These are phyloP conservation scores for Stichopus horrens DNA, from an alignment of 53 echinoderm and acorn worm species.

Conservation along the genomic window DNA sequence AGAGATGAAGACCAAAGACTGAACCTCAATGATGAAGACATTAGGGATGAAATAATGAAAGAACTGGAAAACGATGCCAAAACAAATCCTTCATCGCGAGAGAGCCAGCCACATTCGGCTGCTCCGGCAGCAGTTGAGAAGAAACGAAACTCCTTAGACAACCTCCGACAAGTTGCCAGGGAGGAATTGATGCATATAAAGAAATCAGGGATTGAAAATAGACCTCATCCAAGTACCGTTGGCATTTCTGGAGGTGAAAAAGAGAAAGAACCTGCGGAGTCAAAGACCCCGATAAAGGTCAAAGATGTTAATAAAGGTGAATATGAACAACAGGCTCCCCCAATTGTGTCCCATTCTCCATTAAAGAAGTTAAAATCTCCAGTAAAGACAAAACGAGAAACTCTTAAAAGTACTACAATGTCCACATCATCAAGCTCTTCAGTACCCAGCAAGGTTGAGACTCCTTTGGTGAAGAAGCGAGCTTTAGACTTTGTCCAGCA, in stretches of 20 bases:
- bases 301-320: slow-evolving; percentile 12
- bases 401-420: neutral
- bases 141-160: slow-evolving; percentile 36
- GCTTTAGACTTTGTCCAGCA: neutral
- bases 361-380: slow-evolving; percentile 37
- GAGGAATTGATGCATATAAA: slow-evolving; percentile 42
- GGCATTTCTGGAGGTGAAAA: neutral
- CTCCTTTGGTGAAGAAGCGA: neutral
- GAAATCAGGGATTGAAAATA: slow-evolving; percentile 20
- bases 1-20: slow-evolving; percentile 55
- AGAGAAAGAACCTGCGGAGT: neutral
- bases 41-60: slow-evolving; percentile 58
- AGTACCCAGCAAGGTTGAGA: neutral
- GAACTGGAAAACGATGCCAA: slow-evolving; percentile 51
- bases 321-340: neutral
- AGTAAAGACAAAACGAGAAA: neutral
- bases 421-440: neutral
- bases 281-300: slow-evolving; percentile 5
- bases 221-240: neutral
- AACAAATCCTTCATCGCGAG: neutral
- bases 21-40: slow-evolving; percentile 39
- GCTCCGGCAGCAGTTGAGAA: neutral
- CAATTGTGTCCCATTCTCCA: neutral
- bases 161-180: slow-evolving; percentile 26
- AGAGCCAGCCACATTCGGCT: neutral